Evolutionary conservation across 2,888 invertebrate species (phyloP).

Genomic region (Rhorus exstirpatorius): DNA sequence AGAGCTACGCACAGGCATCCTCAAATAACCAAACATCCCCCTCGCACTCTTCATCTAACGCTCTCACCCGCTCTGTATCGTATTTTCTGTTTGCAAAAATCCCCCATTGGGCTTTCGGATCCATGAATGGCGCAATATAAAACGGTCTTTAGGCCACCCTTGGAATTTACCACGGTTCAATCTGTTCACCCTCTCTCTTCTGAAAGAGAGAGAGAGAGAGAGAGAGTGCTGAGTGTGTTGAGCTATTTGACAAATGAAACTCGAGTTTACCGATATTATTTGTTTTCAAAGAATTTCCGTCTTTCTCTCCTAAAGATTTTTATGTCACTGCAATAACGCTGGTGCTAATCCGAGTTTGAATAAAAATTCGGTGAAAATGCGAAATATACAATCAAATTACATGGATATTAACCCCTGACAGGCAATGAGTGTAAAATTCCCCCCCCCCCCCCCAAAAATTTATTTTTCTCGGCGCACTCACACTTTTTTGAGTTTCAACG

Average conservation of each 20-base stretch:
- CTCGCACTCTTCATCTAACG: constrained; percentile 6
- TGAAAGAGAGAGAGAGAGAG: not conserved
- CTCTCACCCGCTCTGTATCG: not conserved
- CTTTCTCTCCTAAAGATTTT: not conserved
- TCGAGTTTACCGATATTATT: constrained; percentile 42
- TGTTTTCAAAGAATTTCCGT: constrained; percentile 5
- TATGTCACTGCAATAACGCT: not conserved
- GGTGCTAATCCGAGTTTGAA: no score
- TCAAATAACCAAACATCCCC: constrained; percentile 42
- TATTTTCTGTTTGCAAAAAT: constrained; percentile 16
- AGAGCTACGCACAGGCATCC: constrained; percentile 69
- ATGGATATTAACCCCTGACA: no score
- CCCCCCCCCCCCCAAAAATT: no score
- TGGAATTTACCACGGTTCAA: constrained; percentile 56
- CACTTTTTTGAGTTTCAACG: no score
- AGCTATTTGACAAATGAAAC: constrained; percentile 24
- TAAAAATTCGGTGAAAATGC: no score
- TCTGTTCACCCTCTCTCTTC: not conserved
- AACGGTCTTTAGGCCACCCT: constrained; percentile 45
- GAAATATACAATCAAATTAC: no score
- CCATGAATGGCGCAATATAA: constrained; percentile 72
- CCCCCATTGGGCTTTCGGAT: constrained; percentile 69
- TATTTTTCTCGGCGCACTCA: no score
- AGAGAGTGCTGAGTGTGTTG: constrained; percentile 10
- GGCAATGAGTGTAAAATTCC: no score